Percentiles rank a stretch among this genome's conserved stretches.
Evolutionary conservation across 2,888 invertebrate species (phyloP).

Genomic region (Abrostola triplasia): DNA sequence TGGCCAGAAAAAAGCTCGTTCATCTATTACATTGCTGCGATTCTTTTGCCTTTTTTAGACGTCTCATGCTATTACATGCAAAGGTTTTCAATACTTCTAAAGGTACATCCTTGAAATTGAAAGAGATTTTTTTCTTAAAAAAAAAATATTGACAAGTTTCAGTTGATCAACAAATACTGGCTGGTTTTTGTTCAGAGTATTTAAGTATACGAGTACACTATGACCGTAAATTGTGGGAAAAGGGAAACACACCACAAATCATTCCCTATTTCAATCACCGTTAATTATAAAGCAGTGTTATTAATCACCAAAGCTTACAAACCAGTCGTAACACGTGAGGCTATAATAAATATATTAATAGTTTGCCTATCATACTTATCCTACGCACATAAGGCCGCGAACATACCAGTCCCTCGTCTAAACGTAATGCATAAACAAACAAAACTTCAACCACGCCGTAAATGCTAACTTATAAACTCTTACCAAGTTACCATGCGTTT

Average conservation of each 20-base stretch:
- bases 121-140: too few species aligned
- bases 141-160: too few species aligned
- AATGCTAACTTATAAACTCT: constrained; percentile 69
- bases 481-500: constrained; percentile 34
- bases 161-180: too few species aligned
- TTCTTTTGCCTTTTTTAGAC: too few species aligned
- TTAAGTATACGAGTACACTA: background rate
- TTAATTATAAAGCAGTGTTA: constrained; percentile 17
- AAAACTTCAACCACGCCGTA: constrained; percentile 70
- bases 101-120: too few species aligned
- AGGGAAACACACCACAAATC: constrained; percentile 8
- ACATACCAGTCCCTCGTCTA: constrained; percentile 49
- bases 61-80: too few species aligned
- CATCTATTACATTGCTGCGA: too few species aligned
- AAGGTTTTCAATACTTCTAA: too few species aligned
- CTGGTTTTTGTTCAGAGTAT: background rate
- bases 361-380: constrained; percentile 27
- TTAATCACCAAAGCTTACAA: constrained; percentile 16
- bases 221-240: background rate
- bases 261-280: constrained; percentile 15
- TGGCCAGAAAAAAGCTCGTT: too few species aligned
- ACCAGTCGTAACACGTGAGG: constrained; percentile 14
- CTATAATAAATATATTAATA: constrained; percentile 33
- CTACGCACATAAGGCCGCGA: constrained; percentile 21
- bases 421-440: constrained; percentile 64